Conservation (phyloP, 2,113 vertebrate species). For the Bubo blakistoni region DNA sequence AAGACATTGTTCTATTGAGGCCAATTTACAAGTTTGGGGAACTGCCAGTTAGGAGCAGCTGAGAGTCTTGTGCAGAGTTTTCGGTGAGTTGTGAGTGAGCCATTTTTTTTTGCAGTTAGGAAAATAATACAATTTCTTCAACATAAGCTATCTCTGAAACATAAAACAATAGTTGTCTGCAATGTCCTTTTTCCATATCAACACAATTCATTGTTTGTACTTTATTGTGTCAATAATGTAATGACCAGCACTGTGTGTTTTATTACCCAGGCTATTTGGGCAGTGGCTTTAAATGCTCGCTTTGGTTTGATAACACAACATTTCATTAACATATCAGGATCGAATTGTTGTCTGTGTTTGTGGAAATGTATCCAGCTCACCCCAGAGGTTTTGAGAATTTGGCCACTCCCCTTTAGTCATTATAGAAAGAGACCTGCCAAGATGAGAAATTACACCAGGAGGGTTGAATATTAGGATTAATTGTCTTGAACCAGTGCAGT, state of each 20-base stretch:
- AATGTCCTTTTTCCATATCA: background rate
- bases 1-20: background rate
- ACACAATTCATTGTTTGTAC: background rate
- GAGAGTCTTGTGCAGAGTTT: background rate
- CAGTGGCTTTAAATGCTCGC: background rate
- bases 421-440: conserved; percentile 93
- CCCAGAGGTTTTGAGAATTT: conserved; percentile 74
- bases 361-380: conserved; percentile 69
- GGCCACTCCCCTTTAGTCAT: conserved; percentile 89
- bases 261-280: background rate
- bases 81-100: background rate
- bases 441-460: conserved; percentile 93
- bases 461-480: conserved; percentile 98
- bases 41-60: background rate
- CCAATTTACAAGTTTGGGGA: background rate
- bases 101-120: background rate
- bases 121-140: background rate
- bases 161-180: background rate
- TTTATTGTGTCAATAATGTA: background rate
- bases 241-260: background rate
- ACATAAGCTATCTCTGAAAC: background rate
- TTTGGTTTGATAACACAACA: conserved; percentile 2
- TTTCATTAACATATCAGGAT: conserved; percentile 58
- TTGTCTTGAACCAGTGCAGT: conserved; percentile 93
- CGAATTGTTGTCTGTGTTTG: conserved; percentile 49